Percentiles rank a stretch among this genome's conserved stretches.
Evolutionary conservation across 2,113 vertebrate genomes (phyloP).

Genomic region (Coptodon bakossiorum): DNA sequence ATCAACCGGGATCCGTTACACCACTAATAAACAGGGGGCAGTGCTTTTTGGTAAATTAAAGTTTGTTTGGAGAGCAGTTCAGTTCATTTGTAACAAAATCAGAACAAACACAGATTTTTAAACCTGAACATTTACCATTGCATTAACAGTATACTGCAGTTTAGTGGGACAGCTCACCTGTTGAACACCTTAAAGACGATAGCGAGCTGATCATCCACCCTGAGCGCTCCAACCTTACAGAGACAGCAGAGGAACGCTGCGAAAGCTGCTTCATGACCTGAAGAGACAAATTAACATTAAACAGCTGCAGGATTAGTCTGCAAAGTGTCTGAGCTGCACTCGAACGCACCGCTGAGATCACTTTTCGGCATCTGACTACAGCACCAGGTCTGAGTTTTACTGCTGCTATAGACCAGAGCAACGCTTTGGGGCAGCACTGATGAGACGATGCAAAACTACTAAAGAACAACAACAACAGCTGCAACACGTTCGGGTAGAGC

Average conservation of each 20-base stretch:
- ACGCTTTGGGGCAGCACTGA: background rate
- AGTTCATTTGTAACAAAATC: background rate
- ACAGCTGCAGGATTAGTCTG: background rate
- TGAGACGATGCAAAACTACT: background rate
- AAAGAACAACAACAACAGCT: background rate
- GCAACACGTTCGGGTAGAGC: background rate
- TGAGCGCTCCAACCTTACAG: slow-evolving; percentile 88
- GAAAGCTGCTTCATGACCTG: slow-evolving; percentile 95
- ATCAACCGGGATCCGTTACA: background rate
- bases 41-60: background rate
- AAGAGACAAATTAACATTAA: background rate
- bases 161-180: slow-evolving; percentile 69
- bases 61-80: background rate
- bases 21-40: background rate
- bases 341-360: background rate
- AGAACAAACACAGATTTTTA: background rate
- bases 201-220: slow-evolving; percentile 86
- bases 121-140: background rate
- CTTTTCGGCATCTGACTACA: background rate
- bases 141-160: background rate
- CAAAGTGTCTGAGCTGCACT: background rate
- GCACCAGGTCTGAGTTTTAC: background rate
- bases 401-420: background rate
- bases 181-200: slow-evolving; percentile 92
- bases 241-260: slow-evolving; percentile 95